Conservation (phyloP, 2,797 vertebrate genomes). For the Tokudaia tokunoshimensis region DNA sequence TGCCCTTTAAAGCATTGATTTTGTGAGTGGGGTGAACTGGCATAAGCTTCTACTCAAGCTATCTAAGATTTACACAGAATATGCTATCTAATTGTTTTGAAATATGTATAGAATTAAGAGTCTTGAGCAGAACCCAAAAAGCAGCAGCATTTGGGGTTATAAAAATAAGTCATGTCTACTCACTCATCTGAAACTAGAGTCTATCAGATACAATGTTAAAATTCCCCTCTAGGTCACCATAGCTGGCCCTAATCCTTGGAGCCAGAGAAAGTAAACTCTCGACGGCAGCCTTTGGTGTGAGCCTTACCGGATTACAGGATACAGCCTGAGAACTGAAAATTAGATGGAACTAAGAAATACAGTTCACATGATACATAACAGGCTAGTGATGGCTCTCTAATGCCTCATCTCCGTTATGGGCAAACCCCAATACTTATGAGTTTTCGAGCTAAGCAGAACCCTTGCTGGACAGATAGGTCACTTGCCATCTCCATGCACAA, state of each 20-base stretch:
- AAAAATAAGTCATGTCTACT: conserved; percentile 25
- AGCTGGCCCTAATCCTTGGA: neutral
- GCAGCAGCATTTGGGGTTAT: neutral
- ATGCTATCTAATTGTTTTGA: conserved; percentile 4
- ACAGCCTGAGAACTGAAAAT: neutral
- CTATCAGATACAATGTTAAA: neutral
- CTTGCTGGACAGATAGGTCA: conserved; percentile 22
- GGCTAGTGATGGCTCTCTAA: conserved; percentile 40
- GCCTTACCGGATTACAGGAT: neutral
- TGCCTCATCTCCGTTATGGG: neutral
- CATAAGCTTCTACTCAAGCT: neutral
- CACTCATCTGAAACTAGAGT: neutral
- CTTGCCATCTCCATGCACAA: conserved; percentile 31
- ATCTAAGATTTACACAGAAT: conserved; percentile 4
- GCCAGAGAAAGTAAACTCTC: neutral
- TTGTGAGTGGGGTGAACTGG: neutral
- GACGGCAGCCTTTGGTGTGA: neutral
- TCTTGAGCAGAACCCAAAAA: neutral
- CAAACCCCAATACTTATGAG: conserved; percentile 14
- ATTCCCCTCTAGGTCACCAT: neutral
- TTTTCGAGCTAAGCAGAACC: conserved; percentile 26
- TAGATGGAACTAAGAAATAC: neutral
- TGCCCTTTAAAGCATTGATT: neutral
- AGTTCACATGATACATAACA: neutral
- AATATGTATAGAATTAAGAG: neutral